Evolutionary conservation across 2,113 vertebrate species (phyloP), one percentile per base, ranked within the genome.

Genomic region (Hydrolagus affinis): DNA sequence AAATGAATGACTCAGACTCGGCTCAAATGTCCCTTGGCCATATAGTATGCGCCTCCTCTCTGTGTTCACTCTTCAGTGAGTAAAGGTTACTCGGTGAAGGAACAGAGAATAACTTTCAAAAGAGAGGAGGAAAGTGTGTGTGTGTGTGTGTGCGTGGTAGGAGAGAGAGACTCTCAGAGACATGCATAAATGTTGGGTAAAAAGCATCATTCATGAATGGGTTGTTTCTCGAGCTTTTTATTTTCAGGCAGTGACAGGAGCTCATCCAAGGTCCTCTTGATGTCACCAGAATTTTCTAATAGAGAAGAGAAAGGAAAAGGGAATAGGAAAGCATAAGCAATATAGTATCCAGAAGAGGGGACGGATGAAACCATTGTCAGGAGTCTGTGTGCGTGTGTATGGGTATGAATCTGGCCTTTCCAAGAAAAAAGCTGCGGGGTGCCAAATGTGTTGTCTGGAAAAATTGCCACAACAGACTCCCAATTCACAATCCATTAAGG

Each of bases 361-460:
- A 21, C 4, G 56, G 59, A 59, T 77, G 57, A 77, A 77, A 77
- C 23, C 10, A n/a, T 77, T n/a, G 11, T 77, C 75, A 23, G 10
- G 44, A 44, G 56, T 3, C 21, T 77, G 75, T 77, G 75, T 60
- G 56, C 12, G 75, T 60, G 56, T 23, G 44, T 44, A 44, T 44
- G 44, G 1, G 44, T 44, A 44, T 44, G 25, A 77, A 57, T 59
- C 75, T 23, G 56, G 8, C 21, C 23, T 77, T 77, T 77, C 75
- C 56, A 77, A 21, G 57, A 77, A 60, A 6, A 15, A n/a, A 77
- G 11, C 21, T 23, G 8, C 2, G 21, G 0, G 19, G 57, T 62
- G 44, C n/a, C 89, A 87, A 89, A 87, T 85, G 74, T 70, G 85
- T 59, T 25, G 86, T 66, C 86, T 86, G 62, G 85, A 90, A 89